Base-by-base conservation (phyloP, 2,797 vertebrate genomes). In the Dromococcyx pavoninus region DNA sequence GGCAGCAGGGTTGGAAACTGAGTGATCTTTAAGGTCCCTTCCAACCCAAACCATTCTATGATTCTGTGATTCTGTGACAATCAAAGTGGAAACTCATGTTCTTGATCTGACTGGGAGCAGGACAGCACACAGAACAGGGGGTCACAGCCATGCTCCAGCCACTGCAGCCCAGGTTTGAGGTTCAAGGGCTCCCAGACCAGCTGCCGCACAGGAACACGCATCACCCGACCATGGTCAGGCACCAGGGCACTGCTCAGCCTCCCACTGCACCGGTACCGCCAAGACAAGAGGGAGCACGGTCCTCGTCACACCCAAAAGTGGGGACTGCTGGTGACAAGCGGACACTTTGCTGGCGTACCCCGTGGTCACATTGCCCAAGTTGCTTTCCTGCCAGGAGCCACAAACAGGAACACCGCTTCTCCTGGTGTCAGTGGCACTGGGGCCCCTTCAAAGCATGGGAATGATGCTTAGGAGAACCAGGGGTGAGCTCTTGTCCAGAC, bases 321-420 rank as follows among this genome's bases (percentile, higher is more conserved):
- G 22, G 28, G 24, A 15, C 16, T 1, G 11, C 37, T 35, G 64
- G 35, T 30, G 70, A 65, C 32, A 56, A 76, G 58, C 0, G 2
- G 56, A 13, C 5, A 4, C 32, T 46, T 15, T 51, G 44, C 74
- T 46, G 43, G 56, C 39, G 17, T 35, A 17, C 27, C 46, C 50
- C 3, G 1, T 11, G 28, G 35, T 23, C 54, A 27, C 13, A 37
- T 54, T 1, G 2, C 17, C 56, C 2, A 0, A 1, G 1, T 28
- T 2, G 0, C 19, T 30, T 28, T 46, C 46, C 39, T 9, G 0
- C 60, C 3, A 1, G 22, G 54, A 73, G 65, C 54, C 61, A 10
- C 0, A 1, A 7, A 2, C 18, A 25, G 35, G 18, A 7, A 16
- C 1, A 12, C 6, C 1, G 2, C 53, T 27, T 39, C 2, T 53